phyloP scores from a whole-genome alignment of 2,797 vertebrate species.

The Sardinella longiceps region DNA sequence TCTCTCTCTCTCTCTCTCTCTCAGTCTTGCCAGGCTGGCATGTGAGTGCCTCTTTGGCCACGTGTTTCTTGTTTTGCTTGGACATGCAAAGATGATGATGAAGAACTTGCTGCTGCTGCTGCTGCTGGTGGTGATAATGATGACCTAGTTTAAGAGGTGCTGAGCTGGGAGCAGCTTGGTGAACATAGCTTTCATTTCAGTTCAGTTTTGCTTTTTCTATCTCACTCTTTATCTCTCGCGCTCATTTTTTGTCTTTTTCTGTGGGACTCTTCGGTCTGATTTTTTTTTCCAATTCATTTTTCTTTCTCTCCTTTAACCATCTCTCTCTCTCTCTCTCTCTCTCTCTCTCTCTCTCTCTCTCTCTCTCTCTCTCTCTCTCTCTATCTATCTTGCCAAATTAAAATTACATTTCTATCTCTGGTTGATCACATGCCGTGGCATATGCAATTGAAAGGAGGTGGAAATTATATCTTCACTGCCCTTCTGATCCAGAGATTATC shows the following conservation, averaged over 20 bases:
- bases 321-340: not conserved
- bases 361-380: not conserved
- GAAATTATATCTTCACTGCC: not conserved
- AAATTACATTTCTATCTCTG: not conserved
- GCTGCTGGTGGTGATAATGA: not conserved
- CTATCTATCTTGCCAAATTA: not conserved
- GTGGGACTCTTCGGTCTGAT: too few species aligned
- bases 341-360: not conserved
- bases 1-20: not conserved
- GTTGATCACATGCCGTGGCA: too few species aligned
- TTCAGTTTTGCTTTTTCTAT: not conserved
- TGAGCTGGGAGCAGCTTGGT: not conserved
- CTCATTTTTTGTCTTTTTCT: not conserved
- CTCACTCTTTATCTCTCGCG: not conserved
- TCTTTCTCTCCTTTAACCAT: not conserved
- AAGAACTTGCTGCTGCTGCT: not conserved
- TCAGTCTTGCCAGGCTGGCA: not conserved
- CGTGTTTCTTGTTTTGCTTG: not conserved
- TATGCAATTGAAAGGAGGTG: not conserved
- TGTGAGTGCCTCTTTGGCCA: not conserved
- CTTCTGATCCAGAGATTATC: not conserved
- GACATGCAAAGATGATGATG: not conserved
- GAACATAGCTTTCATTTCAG: not conserved
- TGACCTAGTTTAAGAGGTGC: not conserved
- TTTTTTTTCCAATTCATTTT: too few species aligned